Evolutionary conservation across 2,797 vertebrate species (phyloP).

Genomic region (Hydrolagus colliei): DNA sequence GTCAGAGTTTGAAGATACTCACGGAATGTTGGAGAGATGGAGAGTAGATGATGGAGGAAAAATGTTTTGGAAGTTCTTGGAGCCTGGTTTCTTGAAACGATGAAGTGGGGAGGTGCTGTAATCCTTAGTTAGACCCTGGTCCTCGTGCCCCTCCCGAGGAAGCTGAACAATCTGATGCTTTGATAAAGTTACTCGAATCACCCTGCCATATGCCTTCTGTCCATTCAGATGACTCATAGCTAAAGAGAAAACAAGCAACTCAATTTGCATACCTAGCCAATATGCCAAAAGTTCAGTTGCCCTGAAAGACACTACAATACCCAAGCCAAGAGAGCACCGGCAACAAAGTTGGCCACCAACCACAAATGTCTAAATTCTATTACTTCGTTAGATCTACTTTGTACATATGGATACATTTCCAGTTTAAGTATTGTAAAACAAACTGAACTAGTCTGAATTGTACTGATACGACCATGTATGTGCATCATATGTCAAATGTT

Average conservation of each 20-base stretch:
- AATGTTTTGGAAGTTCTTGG: conserved; percentile 82
- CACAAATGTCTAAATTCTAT: neutral
- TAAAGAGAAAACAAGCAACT: conserved; percentile 38
- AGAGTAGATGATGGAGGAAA: conserved; percentile 82
- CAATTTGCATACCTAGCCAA: neutral
- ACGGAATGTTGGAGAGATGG: conserved; percentile 89
- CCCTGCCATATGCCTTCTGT: conserved; percentile 76
- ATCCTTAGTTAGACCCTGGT: conserved; percentile 75
- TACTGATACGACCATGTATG: no score
- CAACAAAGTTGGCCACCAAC: no score
- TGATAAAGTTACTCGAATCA: conserved; percentile 70
- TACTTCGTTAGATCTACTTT: no score
- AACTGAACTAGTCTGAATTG: no score
- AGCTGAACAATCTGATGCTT: conserved; percentile 75
- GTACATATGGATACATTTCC: no score
- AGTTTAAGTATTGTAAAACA: no score
- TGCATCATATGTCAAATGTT: no score
- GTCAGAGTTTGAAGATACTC: conserved; percentile 45
- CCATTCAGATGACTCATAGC: conserved; percentile 79
- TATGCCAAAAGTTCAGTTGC: neutral
- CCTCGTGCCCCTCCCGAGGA: conserved; percentile 69
- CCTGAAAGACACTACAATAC: neutral
- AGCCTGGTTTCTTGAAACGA: conserved; percentile 81
- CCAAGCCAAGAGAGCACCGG: neutral
- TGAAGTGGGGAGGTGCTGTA: conserved; percentile 78